Evolutionary conservation across 1,140 invertebrate species (phyloP), one percentile per base, ranked within the genome.

Genomic region (Bombus superbus): DNA sequence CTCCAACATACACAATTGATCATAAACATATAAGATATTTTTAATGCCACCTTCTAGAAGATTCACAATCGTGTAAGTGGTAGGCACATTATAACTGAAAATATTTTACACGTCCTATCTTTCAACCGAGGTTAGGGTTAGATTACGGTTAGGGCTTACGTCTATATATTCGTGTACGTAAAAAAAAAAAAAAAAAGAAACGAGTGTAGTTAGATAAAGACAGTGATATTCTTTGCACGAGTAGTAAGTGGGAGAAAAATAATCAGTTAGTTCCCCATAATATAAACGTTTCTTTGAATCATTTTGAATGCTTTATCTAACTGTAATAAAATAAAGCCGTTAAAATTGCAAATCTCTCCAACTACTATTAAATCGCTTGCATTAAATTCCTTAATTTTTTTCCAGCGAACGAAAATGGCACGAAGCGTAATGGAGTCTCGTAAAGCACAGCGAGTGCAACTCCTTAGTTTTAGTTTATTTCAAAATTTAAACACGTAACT

Each of bases 401-500:
- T 86, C 75, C 53, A 73, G 71, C 66, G 75, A 81, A 88, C 79
- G 59, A 78, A 88, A 90, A 91, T 90, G 89, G 84, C 89, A 91
- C 90, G 85, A 90, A 90, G 89, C 89, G 81, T 89, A 90, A 89
- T 78, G 73, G 89, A 85, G 81, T 68, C 83, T 57, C 53, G 78
- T 80, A 53, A 82, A 83, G 77, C 81, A 35, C 83, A 74, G 38
- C 78, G 59, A 75, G 76, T 71, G 80, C 80, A 59, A 57, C 76
- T 47, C 69, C 68, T 59, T 71, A 40, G 28, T 81, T 85, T 59
- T 71, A 40, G 28, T 81, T 85, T 74, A 85, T 81, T 74, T 71
- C 69, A 80, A 81, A 66, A 28, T 85, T 85, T 64, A 81, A 85
- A 85, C 78, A 80, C 78, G 78, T 72, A 59, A 85, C 69, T 85